These are phyloP conservation scores for Drosophila emarginata DNA, from an alignment of 2,888 invertebrate genomes.

Conservation along the genomic window DNA sequence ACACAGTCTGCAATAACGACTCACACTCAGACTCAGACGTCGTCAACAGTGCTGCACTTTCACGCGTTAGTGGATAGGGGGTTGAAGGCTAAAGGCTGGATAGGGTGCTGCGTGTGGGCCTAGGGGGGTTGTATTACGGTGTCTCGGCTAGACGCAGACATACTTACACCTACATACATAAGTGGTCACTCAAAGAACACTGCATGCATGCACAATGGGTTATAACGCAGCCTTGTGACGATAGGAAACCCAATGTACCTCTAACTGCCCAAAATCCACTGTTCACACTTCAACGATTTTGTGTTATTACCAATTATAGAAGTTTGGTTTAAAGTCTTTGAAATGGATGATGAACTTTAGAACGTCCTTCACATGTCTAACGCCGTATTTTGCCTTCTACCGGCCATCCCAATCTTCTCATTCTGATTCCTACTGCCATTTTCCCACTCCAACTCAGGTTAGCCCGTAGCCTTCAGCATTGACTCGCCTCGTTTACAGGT, in stretches of 20 bases:
- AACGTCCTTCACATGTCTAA: neutral
- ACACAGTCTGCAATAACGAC: constrained; percentile 56
- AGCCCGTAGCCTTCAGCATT: constrained; percentile 4
- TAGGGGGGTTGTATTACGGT: constrained; percentile 4
- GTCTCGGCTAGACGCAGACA: constrained; percentile 26
- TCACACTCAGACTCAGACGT: constrained; percentile 40
- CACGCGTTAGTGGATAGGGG: constrained; percentile 22
- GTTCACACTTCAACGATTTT: neutral
- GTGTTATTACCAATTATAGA: neutral
- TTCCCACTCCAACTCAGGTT: neutral
- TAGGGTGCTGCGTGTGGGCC: neutral
- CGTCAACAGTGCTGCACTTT: constrained; percentile 37
- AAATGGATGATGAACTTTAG: neutral
- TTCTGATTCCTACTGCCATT: too few species aligned
- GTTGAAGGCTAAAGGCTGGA: neutral
- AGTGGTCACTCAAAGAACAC: constrained; percentile 22
- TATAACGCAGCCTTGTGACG: neutral
- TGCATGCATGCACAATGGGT: constrained; percentile 18
- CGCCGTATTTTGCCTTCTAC: neutral
- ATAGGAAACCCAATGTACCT: neutral
- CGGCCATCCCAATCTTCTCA: neutral
- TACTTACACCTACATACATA: constrained; percentile 17
- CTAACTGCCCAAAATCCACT: neutral
- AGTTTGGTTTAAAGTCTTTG: neutral
- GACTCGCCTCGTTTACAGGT: constrained; percentile 8